phyloP scores from a whole-genome alignment of 1,140 invertebrate species.

The Coenobita brevimanus region DNA sequence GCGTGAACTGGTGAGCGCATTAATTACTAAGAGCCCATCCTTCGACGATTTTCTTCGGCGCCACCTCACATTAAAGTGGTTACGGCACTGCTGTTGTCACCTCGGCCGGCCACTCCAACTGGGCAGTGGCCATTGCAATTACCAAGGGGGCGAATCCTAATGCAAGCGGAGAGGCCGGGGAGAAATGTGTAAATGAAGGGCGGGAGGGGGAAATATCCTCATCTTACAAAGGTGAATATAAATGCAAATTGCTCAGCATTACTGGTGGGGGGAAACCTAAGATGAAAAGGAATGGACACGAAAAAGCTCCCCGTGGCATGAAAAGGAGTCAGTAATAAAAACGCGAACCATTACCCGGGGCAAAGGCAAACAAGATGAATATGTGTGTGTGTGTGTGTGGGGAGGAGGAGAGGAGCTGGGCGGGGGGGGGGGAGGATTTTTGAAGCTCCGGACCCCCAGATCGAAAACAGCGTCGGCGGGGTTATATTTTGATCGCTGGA shows the following conservation, averaged over 20 bases:
- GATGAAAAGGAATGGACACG: constrained; percentile 61
- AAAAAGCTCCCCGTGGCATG: constrained; percentile 53
- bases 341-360: constrained; percentile 60
- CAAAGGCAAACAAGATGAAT: constrained; percentile 67
- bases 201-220: constrained; percentile 36
- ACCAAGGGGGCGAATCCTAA: constrained; percentile 33
- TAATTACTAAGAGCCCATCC: too few species aligned
- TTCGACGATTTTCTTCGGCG: too few species aligned
- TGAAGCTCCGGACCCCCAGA: constrained; percentile 45
- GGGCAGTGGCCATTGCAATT: constrained; percentile 7
- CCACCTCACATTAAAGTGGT: too few species aligned
- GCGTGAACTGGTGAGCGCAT: too few species aligned
- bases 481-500: constrained; percentile 44
- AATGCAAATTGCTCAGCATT: constrained; percentile 64
- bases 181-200: constrained; percentile 49
- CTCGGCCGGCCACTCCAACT: not conserved
- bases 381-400: too few species aligned
- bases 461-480: constrained; percentile 57
- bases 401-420: too few species aligned
- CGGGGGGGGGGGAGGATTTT: constrained; percentile 47
- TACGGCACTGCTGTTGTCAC: too few species aligned
- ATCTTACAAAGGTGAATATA: constrained; percentile 63
- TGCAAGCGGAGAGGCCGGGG: constrained; percentile 1
- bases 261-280: constrained; percentile 38
- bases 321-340: constrained; percentile 64